Base-by-base conservation (phyloP, 2,113 vertebrate genomes). In the Drymodes brunneopygia region DNA sequence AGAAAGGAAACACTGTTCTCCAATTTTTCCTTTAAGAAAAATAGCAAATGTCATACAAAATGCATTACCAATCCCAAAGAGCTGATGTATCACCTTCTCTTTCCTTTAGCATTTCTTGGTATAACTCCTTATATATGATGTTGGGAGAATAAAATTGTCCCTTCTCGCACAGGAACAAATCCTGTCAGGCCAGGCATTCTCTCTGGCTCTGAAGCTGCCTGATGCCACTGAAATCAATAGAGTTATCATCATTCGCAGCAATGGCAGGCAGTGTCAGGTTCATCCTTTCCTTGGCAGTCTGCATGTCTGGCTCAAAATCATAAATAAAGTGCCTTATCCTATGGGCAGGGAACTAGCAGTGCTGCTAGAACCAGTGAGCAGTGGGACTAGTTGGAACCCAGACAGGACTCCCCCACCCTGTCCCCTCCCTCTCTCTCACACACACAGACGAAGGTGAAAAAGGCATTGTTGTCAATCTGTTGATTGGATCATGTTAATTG, bases 331-430 rank as follows among this genome's bases (percentile, higher is more conserved):
- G 38, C 31, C 7, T 78, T 65, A 44, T 72, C 35, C 80, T 22
- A 10, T 6, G 0, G 15, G 13, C 27, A 66, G 44, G 22, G 40
- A 81, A 27, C 29, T 71, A 74, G 42, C 24, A 2, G 47, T 88
- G 45, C 42, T 85, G 58, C n/a, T 51, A 35, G 70, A 77, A 80
- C 57, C 42, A 79, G 36, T 7, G 36, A 72, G 36, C 18, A 51
- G 61, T 36, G 40, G 18, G 19, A 87, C 17, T 44, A 88, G 48
- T n/a, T 82, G 54, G 71, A 90, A 77, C 11, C 15, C 62, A 24
- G n/a, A 40, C 18, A 77, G 27, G 45, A 53, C 5, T 29, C 0
- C 13, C 8, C 3, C 27, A 27, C 15, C 9, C 5, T 3, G 4
- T 12, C 8, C 23, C 7, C 12, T 17, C 7, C 5, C 12, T 29